Percentiles rank a stretch among this genome's conserved stretches.
These are phyloP conservation scores for Caenorhabditis sinica DNA, from an alignment of 2,888 invertebrate species.

Conservation along the genomic window DNA sequence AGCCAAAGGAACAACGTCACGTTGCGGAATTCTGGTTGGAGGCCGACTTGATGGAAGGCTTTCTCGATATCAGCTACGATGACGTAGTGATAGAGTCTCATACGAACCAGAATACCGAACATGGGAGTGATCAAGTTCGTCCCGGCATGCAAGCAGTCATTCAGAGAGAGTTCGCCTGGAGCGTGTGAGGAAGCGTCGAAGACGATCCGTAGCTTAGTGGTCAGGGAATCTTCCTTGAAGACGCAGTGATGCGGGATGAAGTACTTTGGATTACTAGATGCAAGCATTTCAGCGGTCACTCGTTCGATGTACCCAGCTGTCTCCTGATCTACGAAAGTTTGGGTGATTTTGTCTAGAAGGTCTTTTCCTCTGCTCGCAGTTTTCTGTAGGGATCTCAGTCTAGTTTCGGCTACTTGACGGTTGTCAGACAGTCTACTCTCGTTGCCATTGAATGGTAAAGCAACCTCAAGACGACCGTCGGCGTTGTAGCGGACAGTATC, in stretches of 20 bases:
- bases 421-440: neutral
- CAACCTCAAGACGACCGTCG: neutral
- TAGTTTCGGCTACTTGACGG: neutral
- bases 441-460: slow-evolving; percentile 23
- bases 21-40: slow-evolving; percentile 65
- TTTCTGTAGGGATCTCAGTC: neutral
- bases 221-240: slow-evolving; percentile 42
- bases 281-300: neutral
- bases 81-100: slow-evolving; percentile 26
- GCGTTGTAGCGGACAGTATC: neutral
- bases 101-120: slow-evolving; percentile 54
- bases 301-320: slow-evolving; percentile 36
- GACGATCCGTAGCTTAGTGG: slow-evolving; percentile 67
- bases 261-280: neutral
- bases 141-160: slow-evolving; percentile 64
- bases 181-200: slow-evolving; percentile 57
- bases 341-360: neutral
- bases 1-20: slow-evolving; percentile 67
- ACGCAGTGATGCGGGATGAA: slow-evolving; percentile 68
- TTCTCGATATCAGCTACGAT: slow-evolving; percentile 71
- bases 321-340: slow-evolving; percentile 42
- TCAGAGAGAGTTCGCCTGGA: slow-evolving; percentile 47
- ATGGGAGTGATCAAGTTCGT: slow-evolving; percentile 49
- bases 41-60: slow-evolving; percentile 72
- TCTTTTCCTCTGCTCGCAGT: neutral